A percentile compares a stretch with the other conserved stretches of the same genome.
phyloP scores from a whole-genome alignment of 2,888 invertebrate species.

The Lysandra bellargus region DNA sequence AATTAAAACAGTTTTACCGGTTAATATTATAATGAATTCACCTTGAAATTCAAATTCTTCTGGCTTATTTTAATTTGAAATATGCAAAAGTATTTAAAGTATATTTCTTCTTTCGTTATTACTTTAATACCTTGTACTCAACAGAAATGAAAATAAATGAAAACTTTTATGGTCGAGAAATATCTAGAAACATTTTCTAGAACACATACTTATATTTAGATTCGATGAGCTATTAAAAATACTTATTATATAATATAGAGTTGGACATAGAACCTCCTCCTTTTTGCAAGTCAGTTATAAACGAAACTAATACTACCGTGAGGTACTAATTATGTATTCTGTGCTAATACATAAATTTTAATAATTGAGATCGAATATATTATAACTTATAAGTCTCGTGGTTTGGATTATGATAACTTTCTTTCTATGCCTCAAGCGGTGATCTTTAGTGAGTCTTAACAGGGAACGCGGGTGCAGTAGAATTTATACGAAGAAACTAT shows the following conservation, averaged over 20 bases:
- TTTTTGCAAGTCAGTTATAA: too few relatives aligned
- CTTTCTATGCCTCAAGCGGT: not conserved
- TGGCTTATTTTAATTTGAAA: constrained; percentile 13
- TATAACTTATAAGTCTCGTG: too few relatives aligned
- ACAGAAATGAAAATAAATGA: not conserved
- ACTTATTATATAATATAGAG: too few relatives aligned
- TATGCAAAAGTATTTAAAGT: constrained; percentile 17
- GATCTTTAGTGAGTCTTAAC: not conserved
- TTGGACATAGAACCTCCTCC: too few relatives aligned
- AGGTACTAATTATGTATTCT: too few relatives aligned
- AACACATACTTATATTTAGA: not conserved
- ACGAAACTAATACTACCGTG: too few relatives aligned
- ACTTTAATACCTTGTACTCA: not conserved
- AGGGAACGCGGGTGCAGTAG: too few relatives aligned
- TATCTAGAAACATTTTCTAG: not conserved
- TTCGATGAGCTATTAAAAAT: not conserved
- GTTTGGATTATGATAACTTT: too few relatives aligned
- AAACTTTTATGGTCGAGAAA: not conserved
- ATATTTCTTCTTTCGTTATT: not conserved
- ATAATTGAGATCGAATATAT: too few relatives aligned
- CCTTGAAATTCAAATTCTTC: constrained; percentile 27
- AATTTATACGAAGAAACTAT: too few relatives aligned
- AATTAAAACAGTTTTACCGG: constrained; percentile 8
- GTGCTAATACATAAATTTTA: too few relatives aligned
- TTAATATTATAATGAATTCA: constrained; percentile 14